Conservation (phyloP, 2,797 vertebrate genomes). For the Hippoglossus hippoglossus region DNA sequence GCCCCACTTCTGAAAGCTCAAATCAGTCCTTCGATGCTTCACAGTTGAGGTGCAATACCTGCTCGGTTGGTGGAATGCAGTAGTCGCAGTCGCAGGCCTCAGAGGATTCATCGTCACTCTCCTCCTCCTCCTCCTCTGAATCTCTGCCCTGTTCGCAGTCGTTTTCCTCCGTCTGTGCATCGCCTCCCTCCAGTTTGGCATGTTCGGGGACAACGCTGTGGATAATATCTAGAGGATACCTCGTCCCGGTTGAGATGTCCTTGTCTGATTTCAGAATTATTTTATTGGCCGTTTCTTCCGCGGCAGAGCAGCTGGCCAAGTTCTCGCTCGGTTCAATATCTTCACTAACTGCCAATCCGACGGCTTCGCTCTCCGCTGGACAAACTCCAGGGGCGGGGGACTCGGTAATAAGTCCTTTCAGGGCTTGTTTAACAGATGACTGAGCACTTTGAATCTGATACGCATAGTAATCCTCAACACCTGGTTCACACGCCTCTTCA, state of each 20-base stretch:
- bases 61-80: conserved; percentile 77
- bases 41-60: conserved; percentile 70
- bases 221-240: conserved; percentile 61
- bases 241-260: conserved; percentile 24
- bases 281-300: conserved; percentile 12
- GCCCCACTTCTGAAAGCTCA: neutral
- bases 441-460: conserved; percentile 64
- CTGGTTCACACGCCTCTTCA: conserved; percentile 20
- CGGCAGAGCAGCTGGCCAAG: neutral
- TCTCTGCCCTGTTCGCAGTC: conserved; percentile 60
- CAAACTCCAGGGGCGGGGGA: neutral
- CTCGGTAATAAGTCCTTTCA: conserved; percentile 40
- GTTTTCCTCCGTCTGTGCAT: conserved; percentile 36
- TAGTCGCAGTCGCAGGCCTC: conserved; percentile 83
- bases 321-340: conserved; percentile 30
- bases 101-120: conserved; percentile 65
- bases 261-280: conserved; percentile 21
- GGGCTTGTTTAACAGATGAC: conserved; percentile 35
- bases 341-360: conserved; percentile 36
- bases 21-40: conserved; percentile 6
- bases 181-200: conserved; percentile 11
- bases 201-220: conserved; percentile 64
- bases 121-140: conserved; percentile 80
- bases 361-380: conserved; percentile 20
- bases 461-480: conserved; percentile 74